Conservation (phyloP, 2,888 invertebrate species). For the Aspidiotus rigidus region DNA sequence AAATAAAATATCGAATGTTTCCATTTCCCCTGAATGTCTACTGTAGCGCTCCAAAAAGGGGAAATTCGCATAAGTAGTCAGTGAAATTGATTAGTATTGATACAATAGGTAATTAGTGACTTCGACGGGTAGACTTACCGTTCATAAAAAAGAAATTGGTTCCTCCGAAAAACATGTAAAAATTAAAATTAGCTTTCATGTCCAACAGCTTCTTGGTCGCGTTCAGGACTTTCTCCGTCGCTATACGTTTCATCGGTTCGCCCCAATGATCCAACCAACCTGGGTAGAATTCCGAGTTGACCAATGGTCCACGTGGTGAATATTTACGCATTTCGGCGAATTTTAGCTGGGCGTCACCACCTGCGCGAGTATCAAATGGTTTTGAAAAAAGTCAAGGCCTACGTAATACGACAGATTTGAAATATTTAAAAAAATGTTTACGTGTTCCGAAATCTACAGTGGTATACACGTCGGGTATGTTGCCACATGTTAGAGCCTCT, state of each 20-base stretch:
- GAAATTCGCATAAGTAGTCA: no score
- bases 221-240: slow-evolving; percentile 47
- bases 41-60: no score
- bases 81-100: no score
- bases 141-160: slow-evolving; percentile 67
- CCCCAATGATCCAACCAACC: slow-evolving; percentile 92
- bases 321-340: background rate
- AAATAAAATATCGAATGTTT: no score
- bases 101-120: no score
- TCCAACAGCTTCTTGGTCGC: slow-evolving; percentile 51
- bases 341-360: background rate
- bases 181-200: slow-evolving; percentile 58
- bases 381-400: no score
- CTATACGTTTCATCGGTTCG: slow-evolving; percentile 47
- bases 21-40: no score
- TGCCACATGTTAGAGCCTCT: slow-evolving; percentile 54
- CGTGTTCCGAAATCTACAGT: slow-evolving; percentile 65
- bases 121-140: slow-evolving; percentile 37
- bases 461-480: slow-evolving; percentile 59
- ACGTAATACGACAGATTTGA: background rate
- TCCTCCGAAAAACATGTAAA: slow-evolving; percentile 89
- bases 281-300: slow-evolving; percentile 85
- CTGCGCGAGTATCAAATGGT: background rate
- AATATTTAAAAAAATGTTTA: background rate
- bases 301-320: slow-evolving; percentile 62